Evolutionary conservation across 2,888 invertebrate genomes (phyloP), one percentile per base, ranked within the genome.

Genomic region (Drosophila buzzatii): DNA sequence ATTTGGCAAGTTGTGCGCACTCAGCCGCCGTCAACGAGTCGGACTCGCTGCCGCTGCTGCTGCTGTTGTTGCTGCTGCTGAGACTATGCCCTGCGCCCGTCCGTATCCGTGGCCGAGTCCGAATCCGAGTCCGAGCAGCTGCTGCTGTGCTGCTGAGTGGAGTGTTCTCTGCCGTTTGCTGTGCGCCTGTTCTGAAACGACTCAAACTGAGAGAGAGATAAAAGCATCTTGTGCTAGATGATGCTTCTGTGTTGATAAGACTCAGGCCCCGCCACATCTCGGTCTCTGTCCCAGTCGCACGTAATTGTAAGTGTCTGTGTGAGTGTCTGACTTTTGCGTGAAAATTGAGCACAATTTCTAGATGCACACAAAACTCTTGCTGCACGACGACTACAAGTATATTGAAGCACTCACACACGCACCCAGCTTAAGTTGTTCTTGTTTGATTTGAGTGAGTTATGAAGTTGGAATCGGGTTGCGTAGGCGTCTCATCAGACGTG

Each of bases 161-260:
- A 75, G 81, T 67, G 81, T 60, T 55, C 81, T 89, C 76, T 76
- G 59, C 31, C 47, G 57, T 33, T 75, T 87, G 69, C 91, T 91
- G 91, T 82, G 76, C 82, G 91, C 91, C 91, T 91, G 90, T 83
- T 91, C 81, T 79, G 76, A 84, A 84, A 79, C 87, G 91, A 91
- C 91, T 91, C 91, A 91, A 91, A 91, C 92, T 91, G 91, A 91
- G 91, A 91, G 91, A 89, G 91, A 91, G 91, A 91, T 91, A 91
- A 91, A 91, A 91, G 91, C 90, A 90, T 91, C 90, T 87, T 85
- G 81, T 79, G 83, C 79, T 81, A 84, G 86, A 79, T 90, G 90
- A 90, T 89, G 90, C 85, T 87, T 84, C 90, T 89, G 90, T 87
- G 90, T 89, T 87, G 87, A 87, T 87, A 90, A 87, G 89, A 74